Evolutionary conservation across 2,797 vertebrate species (phyloP).

Genomic region (Hoplostethus mediterraneus): DNA sequence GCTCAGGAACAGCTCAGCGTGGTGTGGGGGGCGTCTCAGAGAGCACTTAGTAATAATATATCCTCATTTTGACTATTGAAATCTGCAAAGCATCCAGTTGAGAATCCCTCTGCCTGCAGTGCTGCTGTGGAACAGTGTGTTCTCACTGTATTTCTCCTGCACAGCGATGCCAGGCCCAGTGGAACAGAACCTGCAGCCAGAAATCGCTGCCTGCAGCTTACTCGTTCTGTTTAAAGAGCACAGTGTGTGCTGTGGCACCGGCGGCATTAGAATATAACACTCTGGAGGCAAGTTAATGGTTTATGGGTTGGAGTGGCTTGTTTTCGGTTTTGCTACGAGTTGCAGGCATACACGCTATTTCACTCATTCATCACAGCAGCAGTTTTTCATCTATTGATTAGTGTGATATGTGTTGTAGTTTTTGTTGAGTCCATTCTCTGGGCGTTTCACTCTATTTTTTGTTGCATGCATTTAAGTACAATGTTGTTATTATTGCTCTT

Average conservation of each 20-base stretch:
- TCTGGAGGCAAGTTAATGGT: conserved; percentile 26
- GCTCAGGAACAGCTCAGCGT: conserved; percentile 37
- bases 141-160: conserved; percentile 53
- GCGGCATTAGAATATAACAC: conserved; percentile 10
- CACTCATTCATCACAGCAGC: conserved; percentile 8
- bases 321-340: conserved; percentile 17
- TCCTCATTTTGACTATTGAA: conserved; percentile 69
- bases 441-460: background rate
- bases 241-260: conserved; percentile 62
- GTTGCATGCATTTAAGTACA: background rate
- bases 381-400: conserved; percentile 13
- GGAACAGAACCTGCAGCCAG: conserved; percentile 64
- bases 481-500: conserved; percentile 11
- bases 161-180: conserved; percentile 57
- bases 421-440: too few relatives aligned
- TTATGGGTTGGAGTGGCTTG: conserved; percentile 19
- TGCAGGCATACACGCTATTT: background rate
- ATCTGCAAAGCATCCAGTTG: conserved; percentile 63
- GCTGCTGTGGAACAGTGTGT: conserved; percentile 78
- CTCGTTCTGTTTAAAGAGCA: conserved; percentile 55
- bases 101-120: conserved; percentile 52
- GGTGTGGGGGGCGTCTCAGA: conserved; percentile 29
- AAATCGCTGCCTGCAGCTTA: conserved; percentile 52
- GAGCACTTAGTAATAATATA: conserved; percentile 68
- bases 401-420: background rate